Evolutionary conservation across 2,797 vertebrate genomes (phyloP).

Genomic region (Propithecus perrieri): DNA sequence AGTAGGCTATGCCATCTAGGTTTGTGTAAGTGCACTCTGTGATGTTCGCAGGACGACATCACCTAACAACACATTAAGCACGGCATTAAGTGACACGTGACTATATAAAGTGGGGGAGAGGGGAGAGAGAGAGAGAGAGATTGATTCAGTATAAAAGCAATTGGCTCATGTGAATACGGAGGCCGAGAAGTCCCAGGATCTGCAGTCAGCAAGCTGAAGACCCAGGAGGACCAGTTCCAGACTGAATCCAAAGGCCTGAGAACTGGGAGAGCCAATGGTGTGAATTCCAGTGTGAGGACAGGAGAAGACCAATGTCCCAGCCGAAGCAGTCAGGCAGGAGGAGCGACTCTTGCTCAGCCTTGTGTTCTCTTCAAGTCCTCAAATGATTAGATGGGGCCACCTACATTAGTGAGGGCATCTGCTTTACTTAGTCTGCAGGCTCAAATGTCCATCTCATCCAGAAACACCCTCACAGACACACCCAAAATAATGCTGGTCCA

Average conservation of each 20-base stretch:
- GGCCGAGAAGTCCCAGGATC: not conserved
- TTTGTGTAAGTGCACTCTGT: no score
- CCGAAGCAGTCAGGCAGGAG: no score
- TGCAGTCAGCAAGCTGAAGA: not conserved
- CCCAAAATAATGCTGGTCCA: no score
- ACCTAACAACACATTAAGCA: no score
- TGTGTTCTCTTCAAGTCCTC: not conserved
- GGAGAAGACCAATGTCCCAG: not conserved
- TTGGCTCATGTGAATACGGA: not conserved
- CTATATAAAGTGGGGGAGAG: no score
- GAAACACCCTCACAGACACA: no score
- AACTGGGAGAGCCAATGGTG: not conserved
- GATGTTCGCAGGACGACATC: no score
- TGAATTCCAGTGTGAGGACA: no score
- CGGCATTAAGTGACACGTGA: no score
- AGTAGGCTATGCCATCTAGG: no score
- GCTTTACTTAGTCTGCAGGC: not conserved
- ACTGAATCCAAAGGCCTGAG: not conserved
- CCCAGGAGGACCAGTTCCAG: not conserved
- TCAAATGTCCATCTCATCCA: not conserved
- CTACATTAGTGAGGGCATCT: not conserved
- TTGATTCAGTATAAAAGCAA: not conserved
- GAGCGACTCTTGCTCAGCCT: not conserved
- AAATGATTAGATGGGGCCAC: not conserved
- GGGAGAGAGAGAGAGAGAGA: no score